Evolutionary conservation across 2,113 vertebrate genomes (phyloP), one percentile per base, ranked within the genome.

Genomic region (Nyctibius bracteatus): DNA sequence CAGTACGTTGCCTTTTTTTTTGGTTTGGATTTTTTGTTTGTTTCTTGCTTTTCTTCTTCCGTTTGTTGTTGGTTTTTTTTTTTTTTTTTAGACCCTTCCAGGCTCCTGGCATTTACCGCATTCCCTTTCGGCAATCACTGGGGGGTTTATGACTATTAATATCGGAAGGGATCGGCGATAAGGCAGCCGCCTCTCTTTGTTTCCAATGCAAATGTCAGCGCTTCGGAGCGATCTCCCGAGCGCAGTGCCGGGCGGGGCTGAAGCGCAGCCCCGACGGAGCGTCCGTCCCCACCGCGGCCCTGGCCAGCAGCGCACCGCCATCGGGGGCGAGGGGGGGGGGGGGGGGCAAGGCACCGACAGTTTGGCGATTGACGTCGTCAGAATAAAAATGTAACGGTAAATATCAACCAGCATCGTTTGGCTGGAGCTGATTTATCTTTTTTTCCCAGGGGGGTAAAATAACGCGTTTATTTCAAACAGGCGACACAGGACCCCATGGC

Each of bases 1-100:
- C 96, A 88, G 98, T 98, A 96, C 92, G 91, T 97, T 98, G 98
- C 97, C 97, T 82, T 96, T 83, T 96, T 72, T 43, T 72, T 25
- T 18, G 7, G 15, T 44, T 71, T 44, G 25, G 37, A 16, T 35
- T 35, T 70, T 20, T 83, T 83, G 6, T 51, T 54, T 82, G 3
- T 22, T 54, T 85, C 1, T 80, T 61, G 70, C 3, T 23, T 20
- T 67, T 27, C 11, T 22, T 3, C 5, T 4, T 11, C 27, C 21
- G 2, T 28, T 9, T 30, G n/a, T n/a, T n/a, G n/a, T n/a, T n/a
- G n/a, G 27, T 24, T 33, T 12, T 35, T 37, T 47, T 27, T 11
- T 41, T 6, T 41, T 58, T 23, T 75, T 47, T 27, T 6, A 27
- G 31, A 58, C 28, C 23, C 24, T 51, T 82, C 71, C 63, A 67